Evolutionary conservation across 2,113 vertebrate genomes (phyloP).

Genomic region (Syrmaticus mikado): DNA sequence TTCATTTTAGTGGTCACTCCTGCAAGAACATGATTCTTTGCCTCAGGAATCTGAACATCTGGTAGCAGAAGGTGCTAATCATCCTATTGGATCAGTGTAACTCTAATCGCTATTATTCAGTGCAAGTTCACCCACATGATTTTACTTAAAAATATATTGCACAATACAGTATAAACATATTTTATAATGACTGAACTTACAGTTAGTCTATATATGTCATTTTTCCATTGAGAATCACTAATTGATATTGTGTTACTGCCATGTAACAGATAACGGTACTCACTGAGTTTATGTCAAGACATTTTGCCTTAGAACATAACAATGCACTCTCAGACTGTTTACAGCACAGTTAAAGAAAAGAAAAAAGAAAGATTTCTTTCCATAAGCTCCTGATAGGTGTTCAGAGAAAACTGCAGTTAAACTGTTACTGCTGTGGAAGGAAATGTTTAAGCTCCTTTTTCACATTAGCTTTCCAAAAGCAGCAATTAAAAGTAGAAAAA

Average conservation of each 20-base stretch:
- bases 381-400: background rate
- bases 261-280: background rate
- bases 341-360: background rate
- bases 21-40: background rate
- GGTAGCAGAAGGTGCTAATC: background rate
- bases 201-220: background rate
- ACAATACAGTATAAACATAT: background rate
- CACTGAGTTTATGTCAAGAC: background rate
- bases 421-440: background rate
- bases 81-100: background rate
- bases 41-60: background rate
- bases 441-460: background rate
- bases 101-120: background rate
- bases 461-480: slow-evolving; percentile 4
- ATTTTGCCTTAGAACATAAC: background rate
- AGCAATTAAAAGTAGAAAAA: background rate
- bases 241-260: background rate
- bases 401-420: background rate
- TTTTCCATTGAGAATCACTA: background rate
- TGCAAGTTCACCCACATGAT: background rate
- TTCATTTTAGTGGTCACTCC: background rate
- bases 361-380: background rate
- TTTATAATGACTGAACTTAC: background rate
- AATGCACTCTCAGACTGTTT: background rate
- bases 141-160: background rate